Evolutionary conservation across 1,140 invertebrate genomes (phyloP), one percentile per base, ranked within the genome.

Genomic region (Zelostemma sp.): DNA sequence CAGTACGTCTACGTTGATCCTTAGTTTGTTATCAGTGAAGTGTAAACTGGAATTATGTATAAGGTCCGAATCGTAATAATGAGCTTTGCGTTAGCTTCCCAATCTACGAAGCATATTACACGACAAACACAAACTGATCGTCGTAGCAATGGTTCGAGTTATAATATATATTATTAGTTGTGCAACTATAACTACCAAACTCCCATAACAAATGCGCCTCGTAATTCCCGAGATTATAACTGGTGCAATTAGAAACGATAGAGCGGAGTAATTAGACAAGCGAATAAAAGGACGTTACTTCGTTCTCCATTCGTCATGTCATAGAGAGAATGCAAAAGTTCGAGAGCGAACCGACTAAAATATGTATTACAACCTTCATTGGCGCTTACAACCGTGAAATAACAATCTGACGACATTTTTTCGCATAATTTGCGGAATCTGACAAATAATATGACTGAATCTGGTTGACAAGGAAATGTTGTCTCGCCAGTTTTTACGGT

Each of bases 171-270:
- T 49, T 47, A 57, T 47, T 33, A 57, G 19, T 48, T 47, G 43
- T 35, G 31, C 43, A 41, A 41, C 17, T 28, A 19, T 41, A 55
- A 45, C 16, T 43, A 28, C 45, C 38, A 47, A 56, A 47, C 54
- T 57, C 47, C 28, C 35, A 8, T 33, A 57, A 57, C 54, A 31
- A 47, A 47, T 16, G 54, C 43, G 15, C 54, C n/a, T 57, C 18
- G 31, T 35, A 57, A 57, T 57, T 57, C 38, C 21, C 54, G 15
- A 47, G 54, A 57, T 57, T 57, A 57, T 47, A 57, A 57, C 43
- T 48, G 54, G 6, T 18, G 43, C 54, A 57, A 57, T 57, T 57
- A 57, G 54, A 47, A 35, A 28, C 54, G 43, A 47, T 25, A 15
- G 54, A 28, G 21, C 8, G n/a, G 38, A 15, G 28, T 57, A 57